Evolutionary conservation across 2,888 invertebrate species (phyloP).

Genomic region (Frankliniella fusca): DNA sequence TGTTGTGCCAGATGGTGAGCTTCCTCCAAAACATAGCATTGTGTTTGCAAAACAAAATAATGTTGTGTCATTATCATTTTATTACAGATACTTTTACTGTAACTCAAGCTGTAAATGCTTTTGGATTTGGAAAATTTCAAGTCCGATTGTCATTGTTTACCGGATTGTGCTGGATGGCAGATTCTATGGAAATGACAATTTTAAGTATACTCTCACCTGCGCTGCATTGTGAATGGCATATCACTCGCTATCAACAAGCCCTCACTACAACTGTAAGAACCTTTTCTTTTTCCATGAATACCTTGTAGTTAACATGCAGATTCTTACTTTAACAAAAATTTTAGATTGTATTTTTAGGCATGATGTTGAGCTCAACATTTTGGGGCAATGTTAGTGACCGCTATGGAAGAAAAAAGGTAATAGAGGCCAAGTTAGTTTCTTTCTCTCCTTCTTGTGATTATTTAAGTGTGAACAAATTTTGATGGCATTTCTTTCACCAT

Average conservation of each 20-base stretch:
- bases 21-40: not conserved
- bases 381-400: constrained; percentile 94
- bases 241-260: constrained; percentile 86
- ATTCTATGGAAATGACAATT: constrained; percentile 98
- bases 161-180: constrained; percentile 92
- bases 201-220: constrained; percentile 89
- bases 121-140: constrained; percentile 87
- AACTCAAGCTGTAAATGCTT: constrained; percentile 78
- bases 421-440: constrained; percentile 40
- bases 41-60: constrained; percentile 23
- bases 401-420: constrained; percentile 81
- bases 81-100: constrained; percentile 75
- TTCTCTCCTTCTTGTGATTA: constrained; percentile 23
- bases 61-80: constrained; percentile 27
- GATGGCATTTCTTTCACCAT: constrained; percentile 37
- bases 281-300: not conserved
- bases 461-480: constrained; percentile 27
- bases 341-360: constrained; percentile 81
- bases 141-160: constrained; percentile 79
- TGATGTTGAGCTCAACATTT: constrained; percentile 95
- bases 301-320: not conserved
- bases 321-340: constrained; percentile 34
- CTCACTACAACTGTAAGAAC: constrained; percentile 75
- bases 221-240: constrained; percentile 90
- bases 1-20: constrained; percentile 72